These are phyloP conservation scores for Microdon myrmicae DNA, from an alignment of 2,888 invertebrate species.

Conservation along the genomic window DNA sequence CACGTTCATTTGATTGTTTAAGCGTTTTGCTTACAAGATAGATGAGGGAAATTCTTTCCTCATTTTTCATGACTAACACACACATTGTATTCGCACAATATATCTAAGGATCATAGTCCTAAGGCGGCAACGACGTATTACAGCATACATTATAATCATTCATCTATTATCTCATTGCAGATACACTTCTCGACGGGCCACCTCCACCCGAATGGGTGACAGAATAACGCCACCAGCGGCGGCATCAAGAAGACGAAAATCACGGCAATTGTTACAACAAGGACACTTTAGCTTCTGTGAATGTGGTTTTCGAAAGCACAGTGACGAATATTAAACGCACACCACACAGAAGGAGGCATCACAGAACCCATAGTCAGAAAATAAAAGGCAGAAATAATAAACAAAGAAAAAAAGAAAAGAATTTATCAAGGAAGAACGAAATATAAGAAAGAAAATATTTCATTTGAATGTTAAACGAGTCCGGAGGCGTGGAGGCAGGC, in stretches of 20 bases:
- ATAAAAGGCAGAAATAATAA: slow-evolving; percentile 15
- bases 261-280: slow-evolving; percentile 50
- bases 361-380: slow-evolving; percentile 29
- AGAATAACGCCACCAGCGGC: slow-evolving; percentile 26
- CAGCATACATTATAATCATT: slow-evolving; percentile 48
- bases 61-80: slow-evolving; percentile 11
- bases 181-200: slow-evolving; percentile 44
- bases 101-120: slow-evolving; percentile 2
- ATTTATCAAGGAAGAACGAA: slow-evolving; percentile 29
- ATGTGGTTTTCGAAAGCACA: slow-evolving; percentile 43
- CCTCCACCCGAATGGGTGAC: slow-evolving; percentile 22
- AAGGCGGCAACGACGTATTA: slow-evolving; percentile 40
- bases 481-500: slow-evolving; percentile 57
- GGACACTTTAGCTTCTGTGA: slow-evolving; percentile 40
- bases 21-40: slow-evolving; percentile 51
- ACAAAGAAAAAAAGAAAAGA: neutral
- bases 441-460: slow-evolving; percentile 14
- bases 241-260: slow-evolving; percentile 37
- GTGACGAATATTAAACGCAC: slow-evolving; percentile 37
- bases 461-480: slow-evolving; percentile 64
- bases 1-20: slow-evolving; percentile 55
- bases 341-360: slow-evolving; percentile 29
- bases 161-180: slow-evolving; percentile 56
- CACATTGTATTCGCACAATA: slow-evolving; percentile 15
- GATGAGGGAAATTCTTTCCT: slow-evolving; percentile 17